Percentiles rank a stretch among this genome's conserved stretches.
These are phyloP conservation scores for Poeciliopsis retropinna DNA, from an alignment of 2,113 vertebrate species.

Conservation along the genomic window DNA sequence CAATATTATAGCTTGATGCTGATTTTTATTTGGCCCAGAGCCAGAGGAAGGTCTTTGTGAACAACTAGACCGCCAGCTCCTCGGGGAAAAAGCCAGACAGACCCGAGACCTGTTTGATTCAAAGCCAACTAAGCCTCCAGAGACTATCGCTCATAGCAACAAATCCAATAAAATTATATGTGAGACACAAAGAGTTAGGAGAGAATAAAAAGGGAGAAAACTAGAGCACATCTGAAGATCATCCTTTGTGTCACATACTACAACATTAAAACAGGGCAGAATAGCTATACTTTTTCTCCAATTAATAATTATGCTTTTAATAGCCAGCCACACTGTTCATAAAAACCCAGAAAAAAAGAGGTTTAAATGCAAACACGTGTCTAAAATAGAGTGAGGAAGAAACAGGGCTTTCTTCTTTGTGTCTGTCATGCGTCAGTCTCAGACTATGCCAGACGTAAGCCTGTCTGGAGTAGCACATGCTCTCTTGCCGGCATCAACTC, in stretches of 20 bases:
- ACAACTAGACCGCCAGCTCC: slow-evolving; percentile 32
- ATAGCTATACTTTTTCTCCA: background rate
- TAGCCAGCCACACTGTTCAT: slow-evolving; percentile 27
- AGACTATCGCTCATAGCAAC: slow-evolving; percentile 53
- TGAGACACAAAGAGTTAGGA: slow-evolving; percentile 43
- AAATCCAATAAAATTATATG: slow-evolving; percentile 52
- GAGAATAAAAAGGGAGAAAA: background rate
- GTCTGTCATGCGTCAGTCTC: slow-evolving; percentile 75
- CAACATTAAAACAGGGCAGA: slow-evolving; percentile 37
- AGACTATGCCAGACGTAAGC: slow-evolving; percentile 71
- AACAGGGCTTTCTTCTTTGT: slow-evolving; percentile 74
- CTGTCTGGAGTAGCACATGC: slow-evolving; percentile 66
- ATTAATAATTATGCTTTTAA: slow-evolving; percentile 5
- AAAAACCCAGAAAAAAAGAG: background rate
- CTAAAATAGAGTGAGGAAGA: slow-evolving; percentile 37
- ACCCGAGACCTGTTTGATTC: slow-evolving; percentile 70
- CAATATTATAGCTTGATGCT: slow-evolving; percentile 32
- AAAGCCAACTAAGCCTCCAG: slow-evolving; percentile 53
- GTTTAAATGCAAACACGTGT: slow-evolving; percentile 3
- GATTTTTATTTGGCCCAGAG: slow-evolving; percentile 32
- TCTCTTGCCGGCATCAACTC: slow-evolving; percentile 61
- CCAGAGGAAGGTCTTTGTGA: slow-evolving; percentile 51
- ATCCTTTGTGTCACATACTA: slow-evolving; percentile 63
- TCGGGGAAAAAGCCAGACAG: slow-evolving; percentile 45
- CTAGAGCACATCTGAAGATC: slow-evolving; percentile 17